Conservation (phyloP, 2,888 invertebrate species). For the Cryptosula pallasiana region DNA sequence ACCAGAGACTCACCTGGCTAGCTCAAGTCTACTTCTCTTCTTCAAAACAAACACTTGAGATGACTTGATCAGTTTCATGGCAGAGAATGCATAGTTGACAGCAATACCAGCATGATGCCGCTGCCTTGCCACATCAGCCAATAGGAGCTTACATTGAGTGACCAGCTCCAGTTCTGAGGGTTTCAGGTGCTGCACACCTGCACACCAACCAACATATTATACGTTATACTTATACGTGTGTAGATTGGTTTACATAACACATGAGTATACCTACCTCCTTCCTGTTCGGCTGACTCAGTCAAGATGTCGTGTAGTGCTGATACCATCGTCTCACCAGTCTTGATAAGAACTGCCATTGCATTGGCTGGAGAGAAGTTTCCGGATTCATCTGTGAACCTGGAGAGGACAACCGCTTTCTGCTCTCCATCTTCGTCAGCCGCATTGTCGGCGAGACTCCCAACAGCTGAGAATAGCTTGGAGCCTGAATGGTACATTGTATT, state of each 20-base stretch:
- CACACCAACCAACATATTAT: too few species aligned
- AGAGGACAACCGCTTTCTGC: constrained; percentile 24
- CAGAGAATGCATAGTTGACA: constrained; percentile 41
- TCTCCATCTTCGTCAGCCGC: constrained; percentile 10
- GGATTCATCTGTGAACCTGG: constrained; percentile 36
- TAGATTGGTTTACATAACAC: too few species aligned
- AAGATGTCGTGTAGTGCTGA: constrained; percentile 44
- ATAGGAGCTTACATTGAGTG: constrained; percentile 43
- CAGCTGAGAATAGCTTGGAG: not conserved
- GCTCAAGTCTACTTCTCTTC: constrained; percentile 4
- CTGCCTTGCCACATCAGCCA: constrained; percentile 42
- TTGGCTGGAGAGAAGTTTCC: constrained; percentile 37
- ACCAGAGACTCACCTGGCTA: not conserved
- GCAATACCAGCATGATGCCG: constrained; percentile 50
- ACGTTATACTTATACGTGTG: too few species aligned
- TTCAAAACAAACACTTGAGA: constrained; percentile 27
- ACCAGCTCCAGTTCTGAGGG: constrained; percentile 49
- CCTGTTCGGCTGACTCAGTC: constrained; percentile 40
- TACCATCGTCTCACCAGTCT: constrained; percentile 44
- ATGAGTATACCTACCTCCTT: constrained; percentile 30
- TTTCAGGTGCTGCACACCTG: constrained; percentile 38
- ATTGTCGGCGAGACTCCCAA: constrained; percentile 4
- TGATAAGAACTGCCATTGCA: constrained; percentile 44
- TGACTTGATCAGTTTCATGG: constrained; percentile 42
- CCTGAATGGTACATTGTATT: too few species aligned